Evolutionary conservation across 2,888 invertebrate species (phyloP), one percentile per base, ranked within the genome.

Genomic region (Augochlorella aurata): DNA sequence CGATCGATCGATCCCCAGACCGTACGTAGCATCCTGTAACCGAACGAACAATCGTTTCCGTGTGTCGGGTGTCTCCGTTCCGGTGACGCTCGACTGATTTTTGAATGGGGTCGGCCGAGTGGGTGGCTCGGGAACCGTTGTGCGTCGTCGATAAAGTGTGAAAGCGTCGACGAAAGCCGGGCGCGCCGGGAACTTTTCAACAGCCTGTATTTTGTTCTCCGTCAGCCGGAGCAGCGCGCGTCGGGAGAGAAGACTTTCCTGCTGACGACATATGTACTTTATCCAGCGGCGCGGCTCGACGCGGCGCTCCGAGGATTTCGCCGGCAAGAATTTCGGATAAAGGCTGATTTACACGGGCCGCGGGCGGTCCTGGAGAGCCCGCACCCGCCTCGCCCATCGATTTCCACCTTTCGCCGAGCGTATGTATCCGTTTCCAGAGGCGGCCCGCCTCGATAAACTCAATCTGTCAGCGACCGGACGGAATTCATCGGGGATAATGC

Each of bases 181-280:
- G 81, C 82, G 84, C 82, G 61, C 29, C 89, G 85, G 84, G 79
- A 88, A 87, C 81, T 88, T 88, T 85, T 84, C 85, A 81, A 83
- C 83, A 81, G 81, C 79, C 84, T 82, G 86, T 87, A 87, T 89
- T 88, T 89, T 85, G 85, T 86, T 86, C 82, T 67, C 77, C 74
- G 84, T 88, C 86, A 85, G 84, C 81, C 69, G 16, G 50, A 12
- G 29, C 29, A 61, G 47, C 38, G 0, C 29, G 29, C 2, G 2
- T 29, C 29, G 29, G 29, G 54, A n/a, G 54, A n/a, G 54, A 58
- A 54, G 73, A 76, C 79, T 84, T 86, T 83, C 72, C 68, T 63
- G 78, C 84, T 87, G 87, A 85, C 85, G 82, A 79, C 82, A 77
- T 85, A 38, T 38, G 38, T 38, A 84, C 85, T 87, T 84, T 87